Conservation (phyloP, 2,113 vertebrate genomes). For the Platycercus adscitus region DNA sequence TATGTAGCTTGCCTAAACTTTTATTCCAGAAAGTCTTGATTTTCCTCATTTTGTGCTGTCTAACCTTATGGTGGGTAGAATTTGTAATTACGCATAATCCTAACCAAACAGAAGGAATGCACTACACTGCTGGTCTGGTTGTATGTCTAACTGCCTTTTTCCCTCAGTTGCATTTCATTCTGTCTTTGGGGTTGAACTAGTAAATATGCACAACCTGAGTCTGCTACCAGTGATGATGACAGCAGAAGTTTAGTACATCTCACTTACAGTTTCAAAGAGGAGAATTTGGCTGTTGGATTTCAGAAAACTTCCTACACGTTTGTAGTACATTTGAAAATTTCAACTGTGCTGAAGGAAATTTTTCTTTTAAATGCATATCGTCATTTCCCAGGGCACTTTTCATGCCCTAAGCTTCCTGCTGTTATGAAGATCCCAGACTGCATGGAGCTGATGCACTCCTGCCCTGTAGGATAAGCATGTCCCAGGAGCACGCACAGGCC, state of each 20-base stretch:
- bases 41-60: background rate
- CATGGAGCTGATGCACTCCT: accelerated
- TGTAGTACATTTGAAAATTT: background rate
- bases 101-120: background rate
- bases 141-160: background rate
- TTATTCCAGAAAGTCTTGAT: background rate
- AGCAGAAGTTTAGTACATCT: background rate
- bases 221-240: background rate
- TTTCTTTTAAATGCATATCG: background rate
- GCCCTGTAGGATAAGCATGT: background rate
- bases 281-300: background rate
- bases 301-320: background rate
- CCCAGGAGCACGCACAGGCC: background rate
- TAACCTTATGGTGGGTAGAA: background rate
- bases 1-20: background rate
- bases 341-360: background rate
- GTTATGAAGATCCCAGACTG: background rate
- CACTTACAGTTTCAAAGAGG: background rate
- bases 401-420: background rate
- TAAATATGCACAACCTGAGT: background rate
- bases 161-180: background rate
- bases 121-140: background rate
- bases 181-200: background rate
- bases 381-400: background rate
- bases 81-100: background rate